Evolutionary conservation across 2,888 invertebrate genomes (phyloP).

Genomic region (Deilephila elpenor): DNA sequence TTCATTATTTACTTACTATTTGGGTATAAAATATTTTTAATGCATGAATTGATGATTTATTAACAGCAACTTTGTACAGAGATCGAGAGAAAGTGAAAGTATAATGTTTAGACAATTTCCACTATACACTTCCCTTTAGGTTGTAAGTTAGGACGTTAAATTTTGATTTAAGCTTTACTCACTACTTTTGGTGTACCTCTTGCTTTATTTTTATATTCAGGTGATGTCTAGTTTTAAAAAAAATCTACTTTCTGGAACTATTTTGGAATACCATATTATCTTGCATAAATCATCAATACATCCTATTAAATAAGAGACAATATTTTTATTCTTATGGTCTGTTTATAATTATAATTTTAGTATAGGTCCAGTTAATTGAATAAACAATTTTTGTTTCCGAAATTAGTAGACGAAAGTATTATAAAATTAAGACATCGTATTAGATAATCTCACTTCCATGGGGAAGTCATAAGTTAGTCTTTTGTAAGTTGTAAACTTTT

Average conservation of each 20-base stretch:
- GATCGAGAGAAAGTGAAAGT: constrained; percentile 12
- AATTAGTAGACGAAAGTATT: constrained; percentile 63
- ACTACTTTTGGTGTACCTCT: constrained; percentile 5
- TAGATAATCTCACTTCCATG: constrained; percentile 36
- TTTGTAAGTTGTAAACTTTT: constrained; percentile 48
- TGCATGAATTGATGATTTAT: background rate
- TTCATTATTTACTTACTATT: background rate
- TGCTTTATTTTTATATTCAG: constrained; percentile 37
- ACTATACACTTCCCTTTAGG: constrained; percentile 20
- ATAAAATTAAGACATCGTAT: constrained; percentile 58
- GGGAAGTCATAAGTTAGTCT: constrained; percentile 29
- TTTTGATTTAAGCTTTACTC: constrained; percentile 21
- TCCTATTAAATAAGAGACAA: constrained; percentile 10
- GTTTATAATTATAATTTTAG: constrained; percentile 59
- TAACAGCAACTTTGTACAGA: background rate
- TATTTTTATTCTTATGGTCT: constrained; percentile 52
- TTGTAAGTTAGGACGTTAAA: constrained; percentile 17
- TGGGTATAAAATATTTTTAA: background rate
- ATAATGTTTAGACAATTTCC: constrained; percentile 23
- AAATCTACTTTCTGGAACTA: background rate
- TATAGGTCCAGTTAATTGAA: constrained; percentile 43
- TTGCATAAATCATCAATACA: background rate
- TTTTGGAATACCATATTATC: no score
- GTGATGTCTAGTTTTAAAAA: background rate
- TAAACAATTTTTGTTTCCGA: constrained; percentile 13